Conservation (phyloP, 2,888 invertebrate genomes). For the Limulus polyphemus region DNA sequence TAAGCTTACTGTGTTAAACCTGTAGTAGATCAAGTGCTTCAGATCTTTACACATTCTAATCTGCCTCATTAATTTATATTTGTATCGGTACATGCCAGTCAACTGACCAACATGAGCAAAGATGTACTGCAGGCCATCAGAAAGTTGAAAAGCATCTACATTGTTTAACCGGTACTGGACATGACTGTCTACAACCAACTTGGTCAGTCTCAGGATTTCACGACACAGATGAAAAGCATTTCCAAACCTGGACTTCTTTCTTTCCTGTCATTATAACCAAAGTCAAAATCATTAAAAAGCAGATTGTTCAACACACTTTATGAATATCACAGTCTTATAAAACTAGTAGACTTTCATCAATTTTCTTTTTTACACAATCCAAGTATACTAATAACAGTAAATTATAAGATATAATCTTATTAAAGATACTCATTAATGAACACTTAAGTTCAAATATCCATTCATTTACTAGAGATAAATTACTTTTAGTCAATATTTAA, state of each 20-base stretch:
- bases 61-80: conserved; percentile 96
- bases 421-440: too few species aligned
- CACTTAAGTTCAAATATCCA: too few species aligned
- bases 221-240: conserved; percentile 98
- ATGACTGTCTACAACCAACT: conserved; percentile 96
- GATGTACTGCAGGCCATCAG: conserved; percentile 97
- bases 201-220: conserved; percentile 95
- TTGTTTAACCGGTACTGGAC: conserved; percentile 98
- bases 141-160: conserved; percentile 95
- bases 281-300: too few species aligned
- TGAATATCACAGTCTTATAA: conserved; percentile 21
- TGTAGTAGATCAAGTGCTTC: conserved; percentile 97
- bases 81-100: conserved; percentile 99
- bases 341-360: too few species aligned
- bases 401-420: too few species aligned
- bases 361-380: too few species aligned
- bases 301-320: neutral
- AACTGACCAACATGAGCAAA: conserved; percentile 99
- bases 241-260: conserved; percentile 94
- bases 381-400: too few species aligned
- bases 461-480: too few species aligned
- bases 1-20: conserved; percentile 82
- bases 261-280: conserved; percentile 45
- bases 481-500: too few species aligned
- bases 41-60: conserved; percentile 99